phyloP scores from a whole-genome alignment of 2,797 vertebrate species.

The Catostomus latipinnis region DNA sequence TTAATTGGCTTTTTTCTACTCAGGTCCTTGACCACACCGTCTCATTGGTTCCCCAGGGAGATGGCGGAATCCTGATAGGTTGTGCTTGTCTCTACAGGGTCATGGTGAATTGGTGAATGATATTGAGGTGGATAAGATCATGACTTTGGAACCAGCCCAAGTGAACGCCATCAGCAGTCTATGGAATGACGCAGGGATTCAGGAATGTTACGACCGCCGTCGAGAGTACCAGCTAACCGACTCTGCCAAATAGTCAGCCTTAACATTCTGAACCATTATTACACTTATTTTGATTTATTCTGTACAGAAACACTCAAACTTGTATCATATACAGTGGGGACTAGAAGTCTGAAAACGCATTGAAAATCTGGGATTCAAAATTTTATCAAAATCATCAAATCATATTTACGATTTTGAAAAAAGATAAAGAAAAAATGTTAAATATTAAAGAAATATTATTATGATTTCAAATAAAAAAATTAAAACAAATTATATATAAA shows the following conservation, averaged over 20 bases:
- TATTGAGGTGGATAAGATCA: conserved; percentile 84
- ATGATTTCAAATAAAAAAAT: too few species aligned
- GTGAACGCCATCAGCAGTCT: conserved; percentile 77
- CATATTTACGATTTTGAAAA: too few species aligned
- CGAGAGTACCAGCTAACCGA: conserved; percentile 64
- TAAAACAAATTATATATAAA: too few species aligned
- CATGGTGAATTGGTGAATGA: conserved; percentile 76
- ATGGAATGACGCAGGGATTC: conserved; percentile 82
- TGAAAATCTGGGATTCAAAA: too few species aligned
- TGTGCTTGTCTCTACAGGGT: conserved; percentile 68
- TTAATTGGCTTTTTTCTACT: conserved; percentile 20
- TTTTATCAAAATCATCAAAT: too few species aligned
- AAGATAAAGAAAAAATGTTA: too few species aligned
- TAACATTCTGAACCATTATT: neutral
- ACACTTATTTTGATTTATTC: neutral
- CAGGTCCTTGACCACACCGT: neutral
- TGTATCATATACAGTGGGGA: neutral
- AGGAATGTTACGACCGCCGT: conserved; percentile 83
- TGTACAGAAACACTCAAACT: neutral
- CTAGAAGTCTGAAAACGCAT: too few species aligned
- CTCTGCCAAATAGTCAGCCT: conserved; percentile 64
- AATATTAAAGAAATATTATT: too few species aligned
- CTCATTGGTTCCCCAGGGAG: conserved; percentile 4
- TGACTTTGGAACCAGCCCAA: conserved; percentile 71
- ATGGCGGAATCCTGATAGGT: neutral